phyloP scores from a whole-genome alignment of 1,140 invertebrate genomes.

The Idris sp. region DNA sequence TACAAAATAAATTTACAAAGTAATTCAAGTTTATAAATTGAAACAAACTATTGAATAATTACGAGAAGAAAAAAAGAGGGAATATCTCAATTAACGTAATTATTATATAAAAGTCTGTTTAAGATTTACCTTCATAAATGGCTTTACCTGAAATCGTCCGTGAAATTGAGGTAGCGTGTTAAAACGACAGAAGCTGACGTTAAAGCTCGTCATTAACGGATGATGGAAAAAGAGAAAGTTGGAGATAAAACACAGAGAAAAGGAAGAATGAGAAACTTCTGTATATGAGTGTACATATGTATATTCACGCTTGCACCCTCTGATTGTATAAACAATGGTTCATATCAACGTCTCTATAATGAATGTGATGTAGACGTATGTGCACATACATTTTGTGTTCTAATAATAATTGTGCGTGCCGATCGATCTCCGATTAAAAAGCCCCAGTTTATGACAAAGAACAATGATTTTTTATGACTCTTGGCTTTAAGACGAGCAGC shows the following conservation, averaged over 20 bases:
- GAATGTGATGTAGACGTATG: slow-evolving; percentile 70
- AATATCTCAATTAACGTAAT: slow-evolving; percentile 1
- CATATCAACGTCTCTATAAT: slow-evolving; percentile 77
- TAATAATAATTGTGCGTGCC: slow-evolving; percentile 78
- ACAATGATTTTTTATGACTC: no score
- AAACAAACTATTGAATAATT: no score
- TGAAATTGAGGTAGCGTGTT: slow-evolving; percentile 53
- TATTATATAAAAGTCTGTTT: slow-evolving; percentile 22
- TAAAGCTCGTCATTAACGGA: slow-evolving; percentile 58
- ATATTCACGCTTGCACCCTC: slow-evolving; percentile 69
- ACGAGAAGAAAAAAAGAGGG: no score
- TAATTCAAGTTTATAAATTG: no score
- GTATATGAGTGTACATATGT: no score
- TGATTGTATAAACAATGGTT: slow-evolving; percentile 78
- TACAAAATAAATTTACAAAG: no score
- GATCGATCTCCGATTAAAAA: slow-evolving; percentile 74
- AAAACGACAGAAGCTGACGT: slow-evolving; percentile 51
- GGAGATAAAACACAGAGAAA: slow-evolving; percentile 53
- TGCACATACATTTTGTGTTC: slow-evolving; percentile 70
- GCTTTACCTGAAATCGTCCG: slow-evolving; percentile 50
- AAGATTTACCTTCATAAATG: slow-evolving; percentile 42
- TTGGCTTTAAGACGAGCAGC: no score
- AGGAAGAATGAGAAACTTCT: slow-evolving; percentile 50
- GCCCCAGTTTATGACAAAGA: slow-evolving; percentile 37
- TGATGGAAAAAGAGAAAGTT: slow-evolving; percentile 66